Conservation (phyloP, 2,797 vertebrate genomes). For the Ispidina lecontei region DNA sequence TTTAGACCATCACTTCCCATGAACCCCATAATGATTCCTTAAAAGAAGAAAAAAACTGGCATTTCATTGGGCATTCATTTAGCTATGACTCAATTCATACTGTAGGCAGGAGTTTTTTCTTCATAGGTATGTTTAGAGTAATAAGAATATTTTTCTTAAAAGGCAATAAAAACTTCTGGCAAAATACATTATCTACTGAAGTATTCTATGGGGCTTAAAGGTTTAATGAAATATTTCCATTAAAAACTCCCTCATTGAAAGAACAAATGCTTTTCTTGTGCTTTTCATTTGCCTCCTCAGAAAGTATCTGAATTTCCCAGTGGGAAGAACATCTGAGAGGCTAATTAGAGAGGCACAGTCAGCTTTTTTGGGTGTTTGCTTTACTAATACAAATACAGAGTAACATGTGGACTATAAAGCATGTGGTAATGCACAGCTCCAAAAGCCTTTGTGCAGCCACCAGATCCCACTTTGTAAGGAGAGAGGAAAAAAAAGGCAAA, state of each 20-base stretch:
- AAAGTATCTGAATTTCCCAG: neutral
- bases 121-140: neutral
- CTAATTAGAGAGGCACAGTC: neutral
- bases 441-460: neutral
- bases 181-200: neutral
- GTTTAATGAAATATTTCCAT: neutral
- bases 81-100: neutral
- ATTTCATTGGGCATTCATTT: neutral
- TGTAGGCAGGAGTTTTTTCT: neutral
- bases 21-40: neutral
- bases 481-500: accelerated
- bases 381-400: conserved; percentile 14
- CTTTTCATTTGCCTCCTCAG: neutral
- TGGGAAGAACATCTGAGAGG: neutral
- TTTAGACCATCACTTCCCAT: neutral
- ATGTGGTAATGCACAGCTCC: neutral
- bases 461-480: neutral
- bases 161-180: neutral
- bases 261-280: neutral
- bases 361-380: conserved; percentile 15
- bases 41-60: neutral
- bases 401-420: neutral
- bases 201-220: neutral
- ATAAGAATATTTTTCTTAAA: too few species aligned
- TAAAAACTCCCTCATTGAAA: neutral